Base-by-base conservation (phyloP, 2,888 invertebrate genomes). In the Coleophora flavipennella region DNA sequence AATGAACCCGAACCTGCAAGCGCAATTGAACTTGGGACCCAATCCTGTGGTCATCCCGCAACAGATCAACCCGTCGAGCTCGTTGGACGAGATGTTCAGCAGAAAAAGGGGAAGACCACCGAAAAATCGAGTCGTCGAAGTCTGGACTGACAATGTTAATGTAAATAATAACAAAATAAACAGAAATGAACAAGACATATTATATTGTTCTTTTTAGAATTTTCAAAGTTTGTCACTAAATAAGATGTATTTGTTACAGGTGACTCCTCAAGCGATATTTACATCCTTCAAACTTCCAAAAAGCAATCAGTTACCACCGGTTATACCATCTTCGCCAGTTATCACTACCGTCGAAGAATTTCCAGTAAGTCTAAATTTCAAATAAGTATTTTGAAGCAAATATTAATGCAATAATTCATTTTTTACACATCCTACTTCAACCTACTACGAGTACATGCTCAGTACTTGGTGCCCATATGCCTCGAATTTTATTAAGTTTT, bases 81-180 rank as follows among this genome's bases (percentile, higher is more conserved):
- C 93, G 28, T 88, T 95, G 51, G 96, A 96, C 69, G 95, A 95
- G 38, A 94, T 96, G 90, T 96, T 96, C 65, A 92, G 95, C 68
- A 88, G 96, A 44, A 96, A 97, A 61, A 88, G 97, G 26, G 97
- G 98, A 33, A 87, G 98, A 45, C 98, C 98, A n/a, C 97, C 97
- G 10, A 98, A 98, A 81, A 97, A 97, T 70, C 89, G 96, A 0
- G 92, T 96, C 10, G 95, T 96, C 31, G 95, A 96, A 87, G 94
- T 95, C 46, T 95, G 94, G 90, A 92, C 92, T 51, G 93, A 92
- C 59, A 92, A 91, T 65, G 91, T 91, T 80, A 89, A 20, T 20
- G 20, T 20, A 20, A 20, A 20, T 20, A 20, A 4, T 87, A 13
- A 28, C 12, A 13, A 11, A 7, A 29, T 27, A 27, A 8, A 8